Evolutionary conservation across 2,113 vertebrate genomes (phyloP).

Genomic region (Chaenocephalus aceratus): DNA sequence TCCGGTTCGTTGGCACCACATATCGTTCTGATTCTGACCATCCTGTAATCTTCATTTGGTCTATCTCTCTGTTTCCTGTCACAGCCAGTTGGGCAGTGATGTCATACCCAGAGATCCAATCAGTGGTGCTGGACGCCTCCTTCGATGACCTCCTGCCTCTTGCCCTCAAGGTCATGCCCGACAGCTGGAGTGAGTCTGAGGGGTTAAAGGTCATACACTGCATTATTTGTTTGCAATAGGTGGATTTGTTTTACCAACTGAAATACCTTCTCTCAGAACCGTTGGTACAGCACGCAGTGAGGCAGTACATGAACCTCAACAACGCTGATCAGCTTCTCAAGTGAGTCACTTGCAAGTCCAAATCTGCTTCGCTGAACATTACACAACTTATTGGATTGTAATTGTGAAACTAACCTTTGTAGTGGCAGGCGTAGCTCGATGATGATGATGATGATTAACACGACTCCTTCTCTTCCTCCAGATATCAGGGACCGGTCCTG

Average conservation of each 20-base stretch:
- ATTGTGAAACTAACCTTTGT: constrained; percentile 10
- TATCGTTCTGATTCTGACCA: not conserved
- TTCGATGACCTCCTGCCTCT: constrained; percentile 93
- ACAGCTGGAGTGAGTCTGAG: constrained; percentile 92
- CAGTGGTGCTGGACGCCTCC: constrained; percentile 90
- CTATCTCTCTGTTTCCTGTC: not conserved
- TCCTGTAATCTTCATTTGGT: not conserved
- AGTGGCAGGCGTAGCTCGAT: not conserved
- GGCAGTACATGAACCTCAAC: constrained; percentile 93
- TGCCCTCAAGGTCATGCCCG: constrained; percentile 94
- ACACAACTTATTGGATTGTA: not conserved
- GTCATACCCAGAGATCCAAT: constrained; percentile 91
- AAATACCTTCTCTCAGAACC: constrained; percentile 77
- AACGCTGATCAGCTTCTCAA: constrained; percentile 93
- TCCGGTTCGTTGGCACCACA: too few species aligned
- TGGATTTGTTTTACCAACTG: constrained; percentile 8
- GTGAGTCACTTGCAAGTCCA: constrained; percentile 73
- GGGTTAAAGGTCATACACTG: not conserved
- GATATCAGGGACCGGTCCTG: constrained; percentile 92
- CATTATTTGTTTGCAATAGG: not conserved
- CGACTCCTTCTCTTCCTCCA: constrained; percentile 49
- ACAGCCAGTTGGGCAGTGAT: constrained; percentile 92
- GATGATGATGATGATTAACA: not conserved
- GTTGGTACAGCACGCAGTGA: constrained; percentile 90
- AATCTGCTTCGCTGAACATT: constrained; percentile 16